Conservation (phyloP, 2,797 vertebrate genomes). For the Girardinus metallicus region DNA sequence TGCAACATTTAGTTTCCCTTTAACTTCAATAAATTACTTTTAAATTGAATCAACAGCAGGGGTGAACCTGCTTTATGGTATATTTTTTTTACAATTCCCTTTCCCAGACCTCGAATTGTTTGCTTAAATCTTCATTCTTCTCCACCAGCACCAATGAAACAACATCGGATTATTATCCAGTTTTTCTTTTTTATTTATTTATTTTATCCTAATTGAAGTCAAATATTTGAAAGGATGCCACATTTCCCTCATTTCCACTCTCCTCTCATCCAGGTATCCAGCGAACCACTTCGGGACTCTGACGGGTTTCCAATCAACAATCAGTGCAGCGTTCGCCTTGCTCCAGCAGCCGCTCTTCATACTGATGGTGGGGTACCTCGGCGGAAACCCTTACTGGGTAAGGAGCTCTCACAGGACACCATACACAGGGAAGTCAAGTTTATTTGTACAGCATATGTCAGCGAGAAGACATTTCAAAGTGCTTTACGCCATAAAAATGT, state of each 20-base stretch:
- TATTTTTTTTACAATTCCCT: neutral
- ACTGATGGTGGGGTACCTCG: constrained; percentile 81
- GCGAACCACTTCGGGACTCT: constrained; percentile 89
- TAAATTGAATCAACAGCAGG: neutral
- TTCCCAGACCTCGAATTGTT: neutral
- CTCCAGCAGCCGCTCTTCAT: constrained; percentile 89
- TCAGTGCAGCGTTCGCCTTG: constrained; percentile 88
- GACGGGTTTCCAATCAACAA: constrained; percentile 88
- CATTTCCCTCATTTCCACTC: neutral
- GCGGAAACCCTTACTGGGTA: constrained; percentile 89
- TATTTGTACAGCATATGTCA: neutral
- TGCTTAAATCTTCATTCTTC: neutral
- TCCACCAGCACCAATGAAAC: neutral
- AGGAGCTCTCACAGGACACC: constrained; percentile 21
- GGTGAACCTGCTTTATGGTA: neutral
- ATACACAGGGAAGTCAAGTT: neutral
- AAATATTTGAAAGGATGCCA: neutral
- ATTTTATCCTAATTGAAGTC: neutral
- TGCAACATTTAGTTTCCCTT: neutral
- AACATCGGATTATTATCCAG: neutral
- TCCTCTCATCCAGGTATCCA: constrained; percentile 79
- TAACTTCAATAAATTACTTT: too few species aligned
- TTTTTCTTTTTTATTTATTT: neutral
- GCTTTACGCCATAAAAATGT: too few species aligned
- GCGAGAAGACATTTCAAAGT: too few species aligned